Conservation (phyloP, 2,113 vertebrate species). For the Malaclemys terrapin region DNA sequence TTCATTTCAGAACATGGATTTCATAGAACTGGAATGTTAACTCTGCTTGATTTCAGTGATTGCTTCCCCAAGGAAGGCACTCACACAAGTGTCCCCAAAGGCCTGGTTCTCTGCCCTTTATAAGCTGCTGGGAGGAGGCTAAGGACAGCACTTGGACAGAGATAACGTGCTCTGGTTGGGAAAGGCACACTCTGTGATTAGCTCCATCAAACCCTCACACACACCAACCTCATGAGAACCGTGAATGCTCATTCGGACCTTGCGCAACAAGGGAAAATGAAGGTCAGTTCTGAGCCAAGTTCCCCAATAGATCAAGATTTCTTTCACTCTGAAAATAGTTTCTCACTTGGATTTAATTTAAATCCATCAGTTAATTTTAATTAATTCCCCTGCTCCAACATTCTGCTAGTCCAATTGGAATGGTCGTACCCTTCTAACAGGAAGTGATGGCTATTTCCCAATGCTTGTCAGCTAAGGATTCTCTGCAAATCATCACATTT, state of each 20-base stretch:
- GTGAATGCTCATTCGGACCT: slow-evolving; percentile 28
- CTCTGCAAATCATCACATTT: neutral
- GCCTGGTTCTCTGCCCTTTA: neutral
- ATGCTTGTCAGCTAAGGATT: neutral
- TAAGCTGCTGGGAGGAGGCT: neutral
- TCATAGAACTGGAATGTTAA: fast-evolving
- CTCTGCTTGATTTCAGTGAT: neutral
- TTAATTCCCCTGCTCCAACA: slow-evolving; percentile 21
- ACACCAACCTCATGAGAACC: neutral
- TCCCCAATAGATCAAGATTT: slow-evolving; percentile 28
- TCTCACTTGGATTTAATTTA: slow-evolving; percentile 7
- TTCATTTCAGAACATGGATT: fast-evolving
- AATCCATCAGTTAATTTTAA: slow-evolving; percentile 21
- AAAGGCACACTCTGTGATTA: neutral
- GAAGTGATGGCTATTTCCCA: neutral
- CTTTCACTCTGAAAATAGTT: slow-evolving; percentile 9
- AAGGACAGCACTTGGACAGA: neutral
- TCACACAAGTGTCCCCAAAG: fast-evolving
- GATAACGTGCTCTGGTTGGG: neutral
- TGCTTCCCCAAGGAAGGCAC: neutral
- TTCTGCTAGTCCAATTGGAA: neutral
- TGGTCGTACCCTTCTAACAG: neutral
- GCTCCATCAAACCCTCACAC: neutral
- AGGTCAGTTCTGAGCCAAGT: neutral
- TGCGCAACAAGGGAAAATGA: neutral